These are phyloP conservation scores for Morbakka virulenta DNA, from an alignment of 30 jellyfish, hydroid and myxozoan species.

Conservation along the genomic window DNA sequence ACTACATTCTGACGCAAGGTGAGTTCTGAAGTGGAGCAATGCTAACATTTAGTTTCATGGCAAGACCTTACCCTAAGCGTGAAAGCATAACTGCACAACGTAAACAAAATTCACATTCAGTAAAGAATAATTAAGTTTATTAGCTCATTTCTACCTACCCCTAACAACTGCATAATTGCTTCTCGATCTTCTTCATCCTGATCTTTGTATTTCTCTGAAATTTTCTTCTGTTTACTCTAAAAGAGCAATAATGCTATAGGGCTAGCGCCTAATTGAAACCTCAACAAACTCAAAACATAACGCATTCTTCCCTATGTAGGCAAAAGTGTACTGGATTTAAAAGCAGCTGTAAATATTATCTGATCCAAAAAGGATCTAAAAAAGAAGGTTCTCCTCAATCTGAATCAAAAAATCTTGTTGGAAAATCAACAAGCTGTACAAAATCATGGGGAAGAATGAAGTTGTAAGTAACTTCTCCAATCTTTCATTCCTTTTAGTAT, in stretches of 20 bases:
- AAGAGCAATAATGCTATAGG: not conserved
- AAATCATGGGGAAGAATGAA: too few species aligned
- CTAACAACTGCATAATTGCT: conserved; percentile 64
- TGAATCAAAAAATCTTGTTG: too few species aligned
- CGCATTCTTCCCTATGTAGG: not conserved
- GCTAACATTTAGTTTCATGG: too few species aligned
- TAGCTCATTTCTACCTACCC: conserved; percentile 25
- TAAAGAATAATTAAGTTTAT: not conserved
- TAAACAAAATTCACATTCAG: not conserved
- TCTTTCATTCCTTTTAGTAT: too few species aligned
- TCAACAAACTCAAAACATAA: not conserved
- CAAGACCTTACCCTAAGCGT: too few species aligned
- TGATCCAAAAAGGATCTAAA: too few species aligned
- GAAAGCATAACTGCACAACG: not conserved
- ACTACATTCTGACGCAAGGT: too few species aligned
- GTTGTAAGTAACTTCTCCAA: too few species aligned
- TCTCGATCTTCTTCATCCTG: conserved; percentile 97
- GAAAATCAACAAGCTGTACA: too few species aligned
- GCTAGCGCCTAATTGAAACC: not conserved
- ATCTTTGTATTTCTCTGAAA: conserved; percentile 88
- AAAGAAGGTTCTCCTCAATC: too few species aligned
- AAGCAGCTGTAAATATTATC: not conserved
- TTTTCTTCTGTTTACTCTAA: conserved; percentile 82
- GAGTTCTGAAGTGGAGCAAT: too few species aligned
- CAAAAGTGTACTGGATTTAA: not conserved